Evolutionary conservation across 2,113 vertebrate genomes (phyloP), one percentile per base, ranked within the genome.

Genomic region (Anoura caudifer): DNA sequence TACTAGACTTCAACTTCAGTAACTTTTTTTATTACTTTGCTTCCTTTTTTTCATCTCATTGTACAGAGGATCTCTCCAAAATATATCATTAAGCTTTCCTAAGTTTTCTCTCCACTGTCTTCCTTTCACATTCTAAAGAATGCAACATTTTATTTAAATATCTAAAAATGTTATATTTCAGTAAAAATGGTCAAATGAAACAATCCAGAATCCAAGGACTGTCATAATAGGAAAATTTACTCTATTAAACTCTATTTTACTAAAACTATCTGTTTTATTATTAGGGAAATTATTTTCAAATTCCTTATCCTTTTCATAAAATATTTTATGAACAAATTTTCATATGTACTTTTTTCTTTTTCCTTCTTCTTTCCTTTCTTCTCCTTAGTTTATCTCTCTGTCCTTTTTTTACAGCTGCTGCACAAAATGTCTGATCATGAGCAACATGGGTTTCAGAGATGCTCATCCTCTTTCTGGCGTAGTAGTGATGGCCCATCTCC

Each of bases 391-490:
- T 86, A 15, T 89, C 86, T 96, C 95, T 98, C 98, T 99, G 97
- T 98, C 70, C 93, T 99, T 98, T 98, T 96, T 99, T 98, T 98
- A 98, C 98, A 99, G 99, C 98, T 99, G 98, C 98, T 98, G 98
- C 99, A 99, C 98, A 98, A 99, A 98, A 98, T 98, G 97, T 98
- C 99, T 93, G 98, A 97, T 98, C 98, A 99, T 92, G 98, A 99
- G 95, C 98, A 98, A 90, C 99, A 98, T 90, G 98, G 98, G 98
- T 98, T 99, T 98, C 98, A 99, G 98, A 99, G 99, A 98, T 98
- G 98, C 87, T 98, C 99, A 95, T 97, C 99, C 98, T 99, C 99
- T 99, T 99, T 99, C 98, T 99, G 99, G 99, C 98, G 96, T 98
- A 99, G 98, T 98, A 99, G 97, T 98, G 98, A 99, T 98, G 99